Conservation (phyloP, 2,113 vertebrate species). For the Psittacula cyanocephala region DNA sequence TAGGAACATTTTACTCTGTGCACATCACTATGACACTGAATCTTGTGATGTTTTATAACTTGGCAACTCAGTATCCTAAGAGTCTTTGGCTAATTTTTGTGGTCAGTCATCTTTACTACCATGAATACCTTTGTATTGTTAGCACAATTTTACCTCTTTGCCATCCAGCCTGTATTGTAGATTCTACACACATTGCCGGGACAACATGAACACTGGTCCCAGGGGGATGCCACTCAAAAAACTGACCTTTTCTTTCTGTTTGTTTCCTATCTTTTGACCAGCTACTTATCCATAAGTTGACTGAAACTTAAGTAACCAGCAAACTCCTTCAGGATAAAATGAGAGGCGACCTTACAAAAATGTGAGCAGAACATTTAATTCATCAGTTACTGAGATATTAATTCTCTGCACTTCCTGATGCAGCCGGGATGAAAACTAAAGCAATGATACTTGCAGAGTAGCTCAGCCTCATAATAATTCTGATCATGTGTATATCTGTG, state of each 20-base stretch:
- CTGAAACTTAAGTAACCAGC: not conserved
- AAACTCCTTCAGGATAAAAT: not conserved
- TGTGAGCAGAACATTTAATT: not conserved
- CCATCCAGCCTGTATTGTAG: not conserved
- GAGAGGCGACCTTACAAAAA: not conserved
- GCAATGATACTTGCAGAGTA: not conserved
- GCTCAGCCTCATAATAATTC: not conserved
- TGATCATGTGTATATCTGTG: not conserved
- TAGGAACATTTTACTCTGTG: not conserved
- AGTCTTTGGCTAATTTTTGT: not conserved
- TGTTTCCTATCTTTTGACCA: not conserved
- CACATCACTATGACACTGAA: not conserved
- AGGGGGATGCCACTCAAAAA: not conserved
- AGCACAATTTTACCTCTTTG: not conserved
- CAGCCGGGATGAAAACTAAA: not conserved
- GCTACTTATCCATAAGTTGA: not conserved
- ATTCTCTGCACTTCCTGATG: not conserved
- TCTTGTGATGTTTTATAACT: not conserved
- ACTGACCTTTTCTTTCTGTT: constrained; percentile 31
- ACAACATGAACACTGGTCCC: not conserved
- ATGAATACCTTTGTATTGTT: not conserved
- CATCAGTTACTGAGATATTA: not conserved
- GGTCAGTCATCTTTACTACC: not conserved
- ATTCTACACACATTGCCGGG: not conserved
- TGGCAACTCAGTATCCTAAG: not conserved